These are phyloP conservation scores for Poeciliopsis presidionis DNA, from an alignment of 2,797 vertebrate genomes.

Conservation along the genomic window DNA sequence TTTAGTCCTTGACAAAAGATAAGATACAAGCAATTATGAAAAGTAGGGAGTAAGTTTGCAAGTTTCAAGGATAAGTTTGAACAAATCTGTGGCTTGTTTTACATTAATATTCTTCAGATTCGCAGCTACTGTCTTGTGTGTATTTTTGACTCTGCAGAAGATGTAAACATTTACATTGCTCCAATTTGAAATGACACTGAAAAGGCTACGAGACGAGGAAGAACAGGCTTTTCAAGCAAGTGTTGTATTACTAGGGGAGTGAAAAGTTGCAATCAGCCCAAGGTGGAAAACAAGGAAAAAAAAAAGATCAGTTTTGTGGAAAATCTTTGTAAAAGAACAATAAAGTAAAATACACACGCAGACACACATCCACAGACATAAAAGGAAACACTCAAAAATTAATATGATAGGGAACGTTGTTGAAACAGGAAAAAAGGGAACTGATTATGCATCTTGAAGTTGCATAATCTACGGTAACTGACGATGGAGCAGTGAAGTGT, in stretches of 20 bases:
- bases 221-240: background rate
- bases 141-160: background rate
- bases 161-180: background rate
- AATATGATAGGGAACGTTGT: conserved; percentile 1
- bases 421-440: conserved; percentile 2
- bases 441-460: conserved; percentile 37
- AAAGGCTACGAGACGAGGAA: too few relatives aligned
- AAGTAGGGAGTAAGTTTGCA: background rate
- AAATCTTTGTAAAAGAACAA: conserved; percentile 11
- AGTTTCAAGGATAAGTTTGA: background rate
- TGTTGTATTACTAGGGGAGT: background rate
- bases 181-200: background rate
- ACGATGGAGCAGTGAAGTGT: conserved; percentile 5
- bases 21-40: background rate
- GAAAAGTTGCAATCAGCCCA: conserved; percentile 52
- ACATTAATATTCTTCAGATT: background rate
- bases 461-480: conserved; percentile 40
- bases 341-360: conserved; percentile 4
- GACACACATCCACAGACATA: background rate
- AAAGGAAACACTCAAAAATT: conserved; percentile 2
- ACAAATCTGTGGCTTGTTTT: background rate
- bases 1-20: background rate
- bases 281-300: conserved; percentile 62
- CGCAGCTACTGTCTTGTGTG: background rate
- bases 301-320: conserved; percentile 38